phyloP scores from a whole-genome alignment of 2,113 vertebrate genomes.

The Pteronura brasiliensis region DNA sequence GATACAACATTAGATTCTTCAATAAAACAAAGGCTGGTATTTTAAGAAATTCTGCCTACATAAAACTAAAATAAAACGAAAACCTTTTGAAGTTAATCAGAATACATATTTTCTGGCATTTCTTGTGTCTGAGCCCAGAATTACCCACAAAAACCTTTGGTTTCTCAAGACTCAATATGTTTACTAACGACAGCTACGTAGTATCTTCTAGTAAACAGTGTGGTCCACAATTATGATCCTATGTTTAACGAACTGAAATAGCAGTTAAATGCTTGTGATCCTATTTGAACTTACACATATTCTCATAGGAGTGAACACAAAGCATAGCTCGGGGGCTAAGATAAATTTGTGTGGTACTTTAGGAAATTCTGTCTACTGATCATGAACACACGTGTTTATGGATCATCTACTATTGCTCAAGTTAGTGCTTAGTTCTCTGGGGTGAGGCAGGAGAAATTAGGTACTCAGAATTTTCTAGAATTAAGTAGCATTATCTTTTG shows the following conservation, averaged over 20 bases:
- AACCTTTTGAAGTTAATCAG: constrained; percentile 2
- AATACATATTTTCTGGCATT: not conserved
- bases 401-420: not conserved
- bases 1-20: constrained; percentile 3
- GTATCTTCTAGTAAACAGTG: not conserved
- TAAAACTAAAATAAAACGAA: not conserved
- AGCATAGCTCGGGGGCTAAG: not conserved
- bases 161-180: not conserved
- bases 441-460: not conserved
- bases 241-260: not conserved
- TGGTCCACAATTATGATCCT: not conserved
- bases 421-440: not conserved
- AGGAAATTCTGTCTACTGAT: not conserved
- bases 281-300: not conserved
- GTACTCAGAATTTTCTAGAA: constrained; percentile 17
- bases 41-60: not conserved
- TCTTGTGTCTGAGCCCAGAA: constrained; percentile 26
- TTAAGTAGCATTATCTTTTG: not conserved
- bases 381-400: not conserved
- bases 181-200: not conserved
- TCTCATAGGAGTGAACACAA: not conserved
- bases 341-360: not conserved
- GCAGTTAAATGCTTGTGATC: not conserved
- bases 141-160: constrained; percentile 12
- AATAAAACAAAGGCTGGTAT: not conserved